phyloP scores from a whole-genome alignment of 1,140 invertebrate species.

The Delia radicum region DNA sequence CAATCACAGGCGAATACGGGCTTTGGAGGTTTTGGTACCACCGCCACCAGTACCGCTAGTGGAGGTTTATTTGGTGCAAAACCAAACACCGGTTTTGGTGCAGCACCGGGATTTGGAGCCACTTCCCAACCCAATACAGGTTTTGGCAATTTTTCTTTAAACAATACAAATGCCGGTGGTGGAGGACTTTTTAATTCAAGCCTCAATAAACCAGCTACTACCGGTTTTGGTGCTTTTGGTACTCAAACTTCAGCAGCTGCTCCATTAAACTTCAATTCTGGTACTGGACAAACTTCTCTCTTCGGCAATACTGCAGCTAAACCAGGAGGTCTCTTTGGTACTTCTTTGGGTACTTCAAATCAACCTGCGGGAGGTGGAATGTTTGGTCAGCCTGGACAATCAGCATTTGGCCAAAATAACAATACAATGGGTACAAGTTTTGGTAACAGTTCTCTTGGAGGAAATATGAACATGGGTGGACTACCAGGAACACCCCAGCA shows the following conservation, averaged over 20 bases:
- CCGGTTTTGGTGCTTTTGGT: slow-evolving; percentile 54
- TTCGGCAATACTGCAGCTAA: slow-evolving; percentile 44
- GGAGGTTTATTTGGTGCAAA: slow-evolving; percentile 46
- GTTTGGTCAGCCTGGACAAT: slow-evolving; percentile 56
- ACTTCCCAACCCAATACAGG: slow-evolving; percentile 44
- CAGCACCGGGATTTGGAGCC: slow-evolving; percentile 43
- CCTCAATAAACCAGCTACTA: slow-evolving; percentile 58
- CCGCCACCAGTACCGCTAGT: slow-evolving; percentile 47
- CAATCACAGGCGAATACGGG: slow-evolving; percentile 52
- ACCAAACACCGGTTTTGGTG: slow-evolving; percentile 55
- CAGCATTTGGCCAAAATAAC: slow-evolving; percentile 33
- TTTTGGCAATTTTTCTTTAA: slow-evolving; percentile 44
- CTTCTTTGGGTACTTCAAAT: slow-evolving; percentile 32
- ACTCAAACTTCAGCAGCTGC: slow-evolving; percentile 38
- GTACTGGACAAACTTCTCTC: slow-evolving; percentile 54
- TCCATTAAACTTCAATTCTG: slow-evolving; percentile 56
- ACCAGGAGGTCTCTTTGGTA: slow-evolving; percentile 52
- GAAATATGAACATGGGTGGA: slow-evolving; percentile 19
- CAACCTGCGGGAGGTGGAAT: slow-evolving; percentile 47
- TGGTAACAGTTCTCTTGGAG: not conserved
- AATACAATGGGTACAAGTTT: slow-evolving; percentile 8
- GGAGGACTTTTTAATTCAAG: slow-evolving; percentile 59
- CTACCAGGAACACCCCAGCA: slow-evolving; percentile 43
- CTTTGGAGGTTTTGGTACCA: slow-evolving; percentile 57
- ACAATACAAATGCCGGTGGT: slow-evolving; percentile 40